Evolutionary conservation across 2,113 vertebrate species (phyloP).

Genomic region (Gopherus flavomarginatus): DNA sequence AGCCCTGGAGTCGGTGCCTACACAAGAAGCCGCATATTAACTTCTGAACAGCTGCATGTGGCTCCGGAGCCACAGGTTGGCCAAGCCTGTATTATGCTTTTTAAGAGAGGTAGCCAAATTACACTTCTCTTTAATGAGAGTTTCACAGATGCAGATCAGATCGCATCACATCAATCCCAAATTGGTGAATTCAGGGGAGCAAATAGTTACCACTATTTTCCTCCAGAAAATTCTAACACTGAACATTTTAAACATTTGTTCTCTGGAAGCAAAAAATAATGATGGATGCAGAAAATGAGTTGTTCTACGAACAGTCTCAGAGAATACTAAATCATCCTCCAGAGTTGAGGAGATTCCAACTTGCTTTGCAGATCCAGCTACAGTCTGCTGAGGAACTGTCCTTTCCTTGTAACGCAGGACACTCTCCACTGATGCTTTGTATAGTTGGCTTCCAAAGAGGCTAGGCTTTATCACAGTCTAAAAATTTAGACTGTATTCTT

Average conservation of each 20-base stretch:
- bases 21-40: too few relatives aligned
- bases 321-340: background rate
- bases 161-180: background rate
- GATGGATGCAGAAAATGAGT: background rate
- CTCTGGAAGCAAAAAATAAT: background rate
- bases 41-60: too few relatives aligned
- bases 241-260: background rate
- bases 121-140: background rate
- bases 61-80: too few relatives aligned
- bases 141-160: background rate
- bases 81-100: background rate
- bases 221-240: background rate
- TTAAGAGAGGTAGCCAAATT: background rate
- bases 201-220: background rate
- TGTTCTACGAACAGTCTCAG: background rate
- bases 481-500: background rate
- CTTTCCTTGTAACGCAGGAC: background rate
- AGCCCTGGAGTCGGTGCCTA: too few relatives aligned
- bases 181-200: background rate
- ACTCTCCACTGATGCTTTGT: background rate
- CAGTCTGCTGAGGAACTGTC: background rate
- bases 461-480: background rate
- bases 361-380: background rate
- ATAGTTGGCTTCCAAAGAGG: background rate
- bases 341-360: background rate